Conservation (phyloP, 2,113 vertebrate genomes). For the Pollachius pollachius region DNA sequence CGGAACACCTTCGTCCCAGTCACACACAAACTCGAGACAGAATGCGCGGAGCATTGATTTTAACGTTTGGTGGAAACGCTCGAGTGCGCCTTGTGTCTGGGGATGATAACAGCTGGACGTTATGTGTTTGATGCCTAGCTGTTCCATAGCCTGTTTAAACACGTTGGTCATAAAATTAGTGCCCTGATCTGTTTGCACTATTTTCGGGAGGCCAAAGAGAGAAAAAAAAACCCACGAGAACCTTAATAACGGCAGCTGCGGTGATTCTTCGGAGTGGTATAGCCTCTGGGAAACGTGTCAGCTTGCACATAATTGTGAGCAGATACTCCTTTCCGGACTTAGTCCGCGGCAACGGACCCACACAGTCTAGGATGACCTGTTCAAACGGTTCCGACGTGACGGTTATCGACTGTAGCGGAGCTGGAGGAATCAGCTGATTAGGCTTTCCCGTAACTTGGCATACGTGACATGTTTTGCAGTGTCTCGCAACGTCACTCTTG, state of each 20-base stretch:
- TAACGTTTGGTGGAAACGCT: conserved; percentile 9
- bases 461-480: too few relatives aligned
- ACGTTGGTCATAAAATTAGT: conserved; percentile 7
- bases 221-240: conserved; percentile 7
- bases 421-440: too few relatives aligned
- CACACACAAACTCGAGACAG: background rate
- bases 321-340: background rate
- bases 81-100: conserved; percentile 6
- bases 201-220: background rate
- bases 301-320: conserved; percentile 9
- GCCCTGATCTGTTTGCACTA: conserved; percentile 15
- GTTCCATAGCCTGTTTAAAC: background rate
- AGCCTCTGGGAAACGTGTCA: background rate
- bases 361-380: background rate
- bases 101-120: conserved; percentile 6
- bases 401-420: too few relatives aligned
- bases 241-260: background rate
- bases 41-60: conserved; percentile 4
- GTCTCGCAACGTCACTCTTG: too few relatives aligned
- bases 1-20: conserved; percentile 14
- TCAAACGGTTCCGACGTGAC: too few relatives aligned
- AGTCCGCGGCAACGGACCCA: background rate
- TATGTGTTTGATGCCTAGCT: background rate
- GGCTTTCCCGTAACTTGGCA: too few relatives aligned
- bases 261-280: background rate